phyloP scores from a whole-genome alignment of 2,888 invertebrate genomes.

The Cheilosia vulpina region DNA sequence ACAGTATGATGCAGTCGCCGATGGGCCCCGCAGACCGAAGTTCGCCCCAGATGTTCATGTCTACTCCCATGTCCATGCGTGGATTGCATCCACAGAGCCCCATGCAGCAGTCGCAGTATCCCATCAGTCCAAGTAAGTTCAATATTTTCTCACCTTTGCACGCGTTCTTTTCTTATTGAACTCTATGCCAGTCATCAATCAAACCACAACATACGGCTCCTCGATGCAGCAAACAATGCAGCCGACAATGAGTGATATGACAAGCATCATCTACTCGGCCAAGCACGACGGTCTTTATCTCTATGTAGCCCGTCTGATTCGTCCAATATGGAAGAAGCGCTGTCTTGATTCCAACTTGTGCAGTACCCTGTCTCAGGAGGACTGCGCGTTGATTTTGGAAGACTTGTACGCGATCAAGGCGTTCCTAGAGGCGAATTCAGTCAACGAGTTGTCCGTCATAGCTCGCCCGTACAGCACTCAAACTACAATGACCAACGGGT shows the following conservation, averaged over 20 bases:
- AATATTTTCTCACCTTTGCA: not conserved
- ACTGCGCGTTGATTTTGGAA: slow-evolving; percentile 89
- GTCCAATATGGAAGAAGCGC: slow-evolving; percentile 94
- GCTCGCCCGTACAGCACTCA: slow-evolving; percentile 77
- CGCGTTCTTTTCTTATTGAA: not conserved
- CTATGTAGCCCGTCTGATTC: slow-evolving; percentile 93
- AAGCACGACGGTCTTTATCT: slow-evolving; percentile 97
- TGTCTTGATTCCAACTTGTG: slow-evolving; percentile 89
- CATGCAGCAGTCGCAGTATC: slow-evolving; percentile 83
- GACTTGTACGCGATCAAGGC: slow-evolving; percentile 89
- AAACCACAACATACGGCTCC: slow-evolving; percentile 32
- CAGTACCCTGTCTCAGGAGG: slow-evolving; percentile 88
- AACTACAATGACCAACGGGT: slow-evolving; percentile 77
- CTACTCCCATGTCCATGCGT: slow-evolving; percentile 81
- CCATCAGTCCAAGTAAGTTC: slow-evolving; percentile 83
- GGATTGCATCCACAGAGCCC: slow-evolving; percentile 80
- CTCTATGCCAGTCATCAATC: slow-evolving; percentile 32
- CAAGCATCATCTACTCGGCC: slow-evolving; percentile 86
- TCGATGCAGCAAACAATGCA: slow-evolving; percentile 63
- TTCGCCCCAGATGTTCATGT: slow-evolving; percentile 81
- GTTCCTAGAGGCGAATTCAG: slow-evolving; percentile 89
- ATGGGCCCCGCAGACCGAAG: slow-evolving; percentile 74
- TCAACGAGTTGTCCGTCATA: slow-evolving; percentile 81
- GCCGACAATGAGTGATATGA: slow-evolving; percentile 77
- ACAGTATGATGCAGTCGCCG: slow-evolving; percentile 63